phyloP scores from a whole-genome alignment of 2,888 invertebrate species.

The Andrena bucephala region DNA sequence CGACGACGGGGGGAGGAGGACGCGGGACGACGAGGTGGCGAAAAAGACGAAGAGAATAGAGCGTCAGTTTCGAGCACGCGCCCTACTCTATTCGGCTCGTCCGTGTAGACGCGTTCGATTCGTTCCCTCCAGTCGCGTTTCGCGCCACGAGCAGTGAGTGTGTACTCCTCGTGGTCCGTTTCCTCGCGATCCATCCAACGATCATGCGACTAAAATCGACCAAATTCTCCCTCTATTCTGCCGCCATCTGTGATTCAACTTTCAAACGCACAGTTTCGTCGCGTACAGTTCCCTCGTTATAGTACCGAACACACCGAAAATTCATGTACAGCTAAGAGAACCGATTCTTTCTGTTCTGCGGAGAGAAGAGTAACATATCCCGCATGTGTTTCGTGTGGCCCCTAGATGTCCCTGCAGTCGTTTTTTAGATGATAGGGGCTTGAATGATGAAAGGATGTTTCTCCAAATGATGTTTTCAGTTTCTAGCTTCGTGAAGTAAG shows the following conservation, averaged over 20 bases:
- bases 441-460: too few relatives aligned
- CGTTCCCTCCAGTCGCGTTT: constrained; percentile 69
- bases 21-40: constrained; percentile 12
- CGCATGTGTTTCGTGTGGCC: too few relatives aligned
- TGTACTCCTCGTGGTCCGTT: constrained; percentile 20
- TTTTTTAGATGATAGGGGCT: too few relatives aligned
- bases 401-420: too few relatives aligned
- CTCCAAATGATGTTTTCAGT: too few relatives aligned
- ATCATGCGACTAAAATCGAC: not conserved
- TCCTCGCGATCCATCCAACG: constrained; percentile 15
- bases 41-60: constrained; percentile 56
- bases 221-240: not conserved
- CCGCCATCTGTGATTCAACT: constrained; percentile 3
- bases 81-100: constrained; percentile 67
- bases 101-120: constrained; percentile 67
- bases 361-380: too few relatives aligned
- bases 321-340: too few relatives aligned
- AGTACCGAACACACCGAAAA: too few relatives aligned
- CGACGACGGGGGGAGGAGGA: constrained; percentile 16
- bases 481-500: too few relatives aligned
- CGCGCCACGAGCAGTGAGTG: constrained; percentile 67
- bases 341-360: too few relatives aligned
- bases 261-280: not conserved
- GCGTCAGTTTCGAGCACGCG: constrained; percentile 69
- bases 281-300: not conserved